A percentile compares a stretch with the other conserved stretches of the same genome.
These are phyloP conservation scores for Phalacrocorax carbo DNA, from an alignment of 2,113 vertebrate species.

Conservation along the genomic window DNA sequence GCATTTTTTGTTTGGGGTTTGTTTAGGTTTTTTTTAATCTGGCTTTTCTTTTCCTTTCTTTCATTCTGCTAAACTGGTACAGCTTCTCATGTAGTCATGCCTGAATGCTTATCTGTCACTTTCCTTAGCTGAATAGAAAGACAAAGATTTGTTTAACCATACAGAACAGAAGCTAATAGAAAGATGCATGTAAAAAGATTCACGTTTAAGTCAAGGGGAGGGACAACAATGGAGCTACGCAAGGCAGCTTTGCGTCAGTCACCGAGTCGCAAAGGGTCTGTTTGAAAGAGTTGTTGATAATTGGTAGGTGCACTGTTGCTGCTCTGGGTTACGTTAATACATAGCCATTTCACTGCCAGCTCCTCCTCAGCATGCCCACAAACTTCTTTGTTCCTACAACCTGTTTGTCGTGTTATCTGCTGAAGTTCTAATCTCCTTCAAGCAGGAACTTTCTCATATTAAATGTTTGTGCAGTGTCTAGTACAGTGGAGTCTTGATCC, in stretches of 20 bases:
- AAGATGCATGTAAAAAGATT: not conserved
- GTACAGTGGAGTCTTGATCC: not conserved
- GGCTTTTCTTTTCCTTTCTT: not conserved
- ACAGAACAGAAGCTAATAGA: not conserved
- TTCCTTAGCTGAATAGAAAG: not conserved
- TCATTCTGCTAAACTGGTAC: not conserved
- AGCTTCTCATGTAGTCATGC: not conserved
- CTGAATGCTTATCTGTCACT: not conserved
- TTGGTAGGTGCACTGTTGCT: not conserved
- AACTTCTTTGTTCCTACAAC: not conserved
- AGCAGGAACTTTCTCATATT: not conserved
- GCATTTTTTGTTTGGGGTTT: not conserved
- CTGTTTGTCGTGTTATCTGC: not conserved
- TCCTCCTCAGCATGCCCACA: not conserved
- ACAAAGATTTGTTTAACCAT: not conserved
- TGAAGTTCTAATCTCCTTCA: not conserved
- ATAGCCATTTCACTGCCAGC: not conserved
- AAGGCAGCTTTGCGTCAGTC: not conserved
- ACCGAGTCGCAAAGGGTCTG: not conserved
- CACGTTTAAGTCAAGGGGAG: not conserved
- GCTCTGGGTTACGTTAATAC: not conserved
- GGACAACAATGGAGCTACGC: not conserved
- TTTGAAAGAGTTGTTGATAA: not conserved
- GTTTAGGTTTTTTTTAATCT: not conserved
- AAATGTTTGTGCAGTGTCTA: not conserved